A percentile compares a stretch with the other conserved stretches of the same genome.
phyloP scores from a whole-genome alignment of 2,113 vertebrate genomes.

The Micromys minutus region DNA sequence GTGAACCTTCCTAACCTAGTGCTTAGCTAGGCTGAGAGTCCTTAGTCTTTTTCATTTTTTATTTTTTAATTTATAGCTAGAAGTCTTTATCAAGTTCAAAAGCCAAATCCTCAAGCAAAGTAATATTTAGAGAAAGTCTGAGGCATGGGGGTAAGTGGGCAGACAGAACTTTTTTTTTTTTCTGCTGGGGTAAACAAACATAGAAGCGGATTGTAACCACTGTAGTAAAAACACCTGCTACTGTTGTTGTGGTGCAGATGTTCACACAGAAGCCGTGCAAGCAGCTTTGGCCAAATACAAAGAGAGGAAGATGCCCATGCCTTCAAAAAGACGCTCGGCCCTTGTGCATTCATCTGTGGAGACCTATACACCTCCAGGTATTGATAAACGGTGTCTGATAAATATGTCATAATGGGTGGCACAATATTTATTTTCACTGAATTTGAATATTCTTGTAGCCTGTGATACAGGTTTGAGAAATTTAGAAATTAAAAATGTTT shows the following conservation, averaged over 20 bases:
- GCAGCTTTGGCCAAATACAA: constrained; percentile 96
- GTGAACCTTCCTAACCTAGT: background rate
- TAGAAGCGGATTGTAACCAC: background rate
- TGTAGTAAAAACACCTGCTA: background rate
- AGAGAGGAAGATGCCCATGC: constrained; percentile 98
- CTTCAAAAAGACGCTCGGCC: constrained; percentile 95
- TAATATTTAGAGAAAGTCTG: background rate
- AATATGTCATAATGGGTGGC: too few species aligned
- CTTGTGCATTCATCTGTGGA: constrained; percentile 93
- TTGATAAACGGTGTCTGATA: accelerated
- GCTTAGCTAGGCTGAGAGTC: background rate
- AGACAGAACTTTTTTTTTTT: background rate
- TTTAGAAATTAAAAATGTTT: background rate
- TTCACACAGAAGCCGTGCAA: constrained; percentile 98
- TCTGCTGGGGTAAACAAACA: background rate
- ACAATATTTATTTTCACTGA: background rate
- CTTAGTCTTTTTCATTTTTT: background rate
- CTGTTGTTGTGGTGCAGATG: constrained; percentile 83
- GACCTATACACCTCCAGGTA: constrained; percentile 96
- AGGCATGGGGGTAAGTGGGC: background rate
- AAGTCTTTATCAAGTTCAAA: background rate
- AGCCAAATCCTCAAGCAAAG: background rate
- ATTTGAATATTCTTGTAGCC: background rate
- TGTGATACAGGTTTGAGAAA: background rate
- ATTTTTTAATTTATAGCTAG: constrained; percentile 30